These are phyloP conservation scores for Druceiella hillmani DNA, from an alignment of 2,888 invertebrate species.

Conservation along the genomic window DNA sequence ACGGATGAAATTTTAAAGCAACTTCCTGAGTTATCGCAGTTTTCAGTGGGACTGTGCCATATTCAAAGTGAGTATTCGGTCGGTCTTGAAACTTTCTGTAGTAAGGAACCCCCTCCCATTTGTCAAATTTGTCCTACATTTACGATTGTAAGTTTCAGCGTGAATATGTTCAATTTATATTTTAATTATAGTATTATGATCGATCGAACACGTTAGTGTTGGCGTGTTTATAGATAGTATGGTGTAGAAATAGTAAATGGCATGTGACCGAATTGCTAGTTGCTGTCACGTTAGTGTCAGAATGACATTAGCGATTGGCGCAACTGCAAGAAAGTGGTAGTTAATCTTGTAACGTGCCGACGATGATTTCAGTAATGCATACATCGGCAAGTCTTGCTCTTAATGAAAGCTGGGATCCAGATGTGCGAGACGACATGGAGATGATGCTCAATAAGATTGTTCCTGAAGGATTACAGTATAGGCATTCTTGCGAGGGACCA, in stretches of 20 bases:
- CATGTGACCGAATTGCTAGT: too few relatives aligned
- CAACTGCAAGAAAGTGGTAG: background rate
- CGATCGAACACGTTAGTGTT: too few relatives aligned
- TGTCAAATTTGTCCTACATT: slow-evolving; percentile 35
- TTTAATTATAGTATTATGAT: too few relatives aligned
- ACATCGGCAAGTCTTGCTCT: slow-evolving; percentile 96
- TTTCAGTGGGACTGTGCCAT: slow-evolving; percentile 93
- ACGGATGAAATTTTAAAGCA: slow-evolving; percentile 94
- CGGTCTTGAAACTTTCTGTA: slow-evolving; percentile 37
- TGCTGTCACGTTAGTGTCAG: background rate
- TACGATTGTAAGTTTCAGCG: slow-evolving; percentile 25
- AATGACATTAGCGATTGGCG: too few relatives aligned
- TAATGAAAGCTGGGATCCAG: slow-evolving; percentile 98
- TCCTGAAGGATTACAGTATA: slow-evolving; percentile 93
- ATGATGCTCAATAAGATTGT: slow-evolving; percentile 99
- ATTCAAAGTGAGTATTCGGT: slow-evolving; percentile 82
- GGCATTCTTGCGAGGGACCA: slow-evolving; percentile 96
- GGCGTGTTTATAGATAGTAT: too few relatives aligned
- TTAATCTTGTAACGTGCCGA: background rate
- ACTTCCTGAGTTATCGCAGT: slow-evolving; percentile 90
- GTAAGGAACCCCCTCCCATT: slow-evolving; percentile 37
- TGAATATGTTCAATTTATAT: slow-evolving; percentile 5
- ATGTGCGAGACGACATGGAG: slow-evolving; percentile 97
- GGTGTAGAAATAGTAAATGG: too few relatives aligned
- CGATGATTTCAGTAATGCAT: slow-evolving; percentile 79